phyloP scores from a whole-genome alignment of 2,888 invertebrate species.

The Sarcophaga variegata region DNA sequence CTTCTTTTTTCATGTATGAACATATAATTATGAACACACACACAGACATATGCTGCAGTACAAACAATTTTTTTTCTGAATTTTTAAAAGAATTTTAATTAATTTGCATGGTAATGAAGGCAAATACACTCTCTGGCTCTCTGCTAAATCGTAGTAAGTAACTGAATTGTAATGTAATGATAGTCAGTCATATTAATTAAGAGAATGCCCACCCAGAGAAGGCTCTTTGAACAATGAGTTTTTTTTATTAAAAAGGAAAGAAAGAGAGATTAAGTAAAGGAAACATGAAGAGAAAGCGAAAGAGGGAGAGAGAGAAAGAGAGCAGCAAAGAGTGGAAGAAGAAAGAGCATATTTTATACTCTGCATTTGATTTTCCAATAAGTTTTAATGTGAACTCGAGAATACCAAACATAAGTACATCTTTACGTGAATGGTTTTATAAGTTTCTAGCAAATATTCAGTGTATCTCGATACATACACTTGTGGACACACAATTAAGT shows the following conservation, averaged over 20 bases:
- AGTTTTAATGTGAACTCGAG: too few relatives aligned
- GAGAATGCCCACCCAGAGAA: neutral
- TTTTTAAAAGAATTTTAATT: conserved; percentile 55
- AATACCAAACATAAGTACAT: too few relatives aligned
- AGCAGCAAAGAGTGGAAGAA: too few relatives aligned
- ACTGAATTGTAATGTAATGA: neutral
- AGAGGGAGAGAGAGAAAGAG: too few relatives aligned
- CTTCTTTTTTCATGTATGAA: too few relatives aligned
- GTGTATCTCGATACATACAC: too few relatives aligned
- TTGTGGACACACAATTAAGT: too few relatives aligned
- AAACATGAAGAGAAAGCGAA: neutral
- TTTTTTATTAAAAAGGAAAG: conserved; percentile 4
- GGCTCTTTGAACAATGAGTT: neutral
- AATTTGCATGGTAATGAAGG: conserved; percentile 58
- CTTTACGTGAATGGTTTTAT: too few relatives aligned
- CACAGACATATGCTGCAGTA: conserved; percentile 9
- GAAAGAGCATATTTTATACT: too few relatives aligned
- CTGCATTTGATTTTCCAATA: too few relatives aligned
- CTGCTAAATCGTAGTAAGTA: neutral
- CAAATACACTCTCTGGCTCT: neutral
- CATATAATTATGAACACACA: conserved; percentile 14
- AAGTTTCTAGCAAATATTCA: too few relatives aligned
- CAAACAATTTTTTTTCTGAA: neutral
- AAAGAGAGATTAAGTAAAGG: neutral
- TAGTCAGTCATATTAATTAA: neutral